Percentiles rank a stretch among this genome's conserved stretches.
These are phyloP conservation scores for Drosophila kanekoi DNA, from an alignment of 2,888 invertebrate genomes.

Conservation along the genomic window DNA sequence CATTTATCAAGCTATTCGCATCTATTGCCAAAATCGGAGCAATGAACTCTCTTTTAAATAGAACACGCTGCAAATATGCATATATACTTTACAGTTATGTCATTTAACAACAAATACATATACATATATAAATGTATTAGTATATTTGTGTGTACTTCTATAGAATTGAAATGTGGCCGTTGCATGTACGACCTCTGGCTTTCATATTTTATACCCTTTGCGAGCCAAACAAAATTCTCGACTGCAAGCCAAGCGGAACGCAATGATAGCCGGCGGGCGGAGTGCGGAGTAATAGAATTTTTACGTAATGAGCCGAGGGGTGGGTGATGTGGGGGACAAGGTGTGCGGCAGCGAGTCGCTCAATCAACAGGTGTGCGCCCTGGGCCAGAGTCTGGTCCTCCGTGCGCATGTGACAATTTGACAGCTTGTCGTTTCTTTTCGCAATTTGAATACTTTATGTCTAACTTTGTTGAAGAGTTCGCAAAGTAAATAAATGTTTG, in stretches of 20 bases:
- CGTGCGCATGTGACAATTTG: not conserved
- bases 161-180: constrained; percentile 3
- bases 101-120: too few species aligned
- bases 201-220: constrained; percentile 26
- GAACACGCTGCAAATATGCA: constrained; percentile 1
- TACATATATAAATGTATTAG: too few species aligned
- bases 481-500: too few species aligned
- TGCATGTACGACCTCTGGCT: constrained; percentile 9
- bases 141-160: constrained; percentile 27
- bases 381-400: not conserved
- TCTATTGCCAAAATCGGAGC: not conserved
- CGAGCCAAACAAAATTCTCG: constrained; percentile 40
- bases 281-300: constrained; percentile 2
- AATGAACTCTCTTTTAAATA: constrained; percentile 26
- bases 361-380: constrained; percentile 42
- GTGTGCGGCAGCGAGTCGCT: not conserved
- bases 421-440: not conserved
- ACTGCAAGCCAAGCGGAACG: constrained; percentile 48
- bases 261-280: constrained; percentile 2
- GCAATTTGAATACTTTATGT: not conserved
- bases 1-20: not conserved
- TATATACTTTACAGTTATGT: constrained; percentile 39
- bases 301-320: not conserved
- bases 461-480: too few species aligned
- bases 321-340: not conserved